These are phyloP conservation scores for Schlechtendalia chinensis DNA, from an alignment of 1,140 invertebrate species.

Conservation along the genomic window DNA sequence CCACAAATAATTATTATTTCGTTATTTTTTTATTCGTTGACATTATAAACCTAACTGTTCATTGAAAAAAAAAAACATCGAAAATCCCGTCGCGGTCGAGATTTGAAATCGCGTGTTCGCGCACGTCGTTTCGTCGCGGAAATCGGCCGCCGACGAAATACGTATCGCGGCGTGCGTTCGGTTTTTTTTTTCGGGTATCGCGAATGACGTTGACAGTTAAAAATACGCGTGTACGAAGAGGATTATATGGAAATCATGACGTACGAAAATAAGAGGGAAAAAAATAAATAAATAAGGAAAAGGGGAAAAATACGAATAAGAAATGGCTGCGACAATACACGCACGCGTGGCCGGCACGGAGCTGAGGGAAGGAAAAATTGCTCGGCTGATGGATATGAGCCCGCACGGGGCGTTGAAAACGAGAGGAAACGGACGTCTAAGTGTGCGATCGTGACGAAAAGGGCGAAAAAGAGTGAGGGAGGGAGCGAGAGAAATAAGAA, in stretches of 20 bases:
- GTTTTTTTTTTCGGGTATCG: neutral
- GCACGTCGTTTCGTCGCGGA: neutral
- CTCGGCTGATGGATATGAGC: neutral
- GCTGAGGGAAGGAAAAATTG: neutral
- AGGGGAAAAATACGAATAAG: too few relatives aligned
- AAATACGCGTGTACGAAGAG: neutral
- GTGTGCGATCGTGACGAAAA: neutral
- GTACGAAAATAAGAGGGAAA: neutral
- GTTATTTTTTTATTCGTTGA: too few relatives aligned
- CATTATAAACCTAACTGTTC: too few relatives aligned
- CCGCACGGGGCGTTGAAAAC: neutral
- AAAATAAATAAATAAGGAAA: too few relatives aligned
- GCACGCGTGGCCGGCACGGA: too few relatives aligned
- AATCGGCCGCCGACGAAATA: neutral
- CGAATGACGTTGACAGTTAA: constrained; percentile 1
- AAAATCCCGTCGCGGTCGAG: too few relatives aligned
- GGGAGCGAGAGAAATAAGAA: too few relatives aligned
- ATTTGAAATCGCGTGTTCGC: neutral
- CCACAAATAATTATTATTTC: too few relatives aligned
- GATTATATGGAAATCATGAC: constrained; percentile 16
- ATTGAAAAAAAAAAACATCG: too few relatives aligned
- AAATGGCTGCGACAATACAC: too few relatives aligned
- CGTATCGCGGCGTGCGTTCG: neutral
- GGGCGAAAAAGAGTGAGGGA: too few relatives aligned
- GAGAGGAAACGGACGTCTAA: neutral